These are phyloP conservation scores for Ptilorrhoa leucosticta DNA, from an alignment of 2,113 vertebrate genomes.

Conservation along the genomic window DNA sequence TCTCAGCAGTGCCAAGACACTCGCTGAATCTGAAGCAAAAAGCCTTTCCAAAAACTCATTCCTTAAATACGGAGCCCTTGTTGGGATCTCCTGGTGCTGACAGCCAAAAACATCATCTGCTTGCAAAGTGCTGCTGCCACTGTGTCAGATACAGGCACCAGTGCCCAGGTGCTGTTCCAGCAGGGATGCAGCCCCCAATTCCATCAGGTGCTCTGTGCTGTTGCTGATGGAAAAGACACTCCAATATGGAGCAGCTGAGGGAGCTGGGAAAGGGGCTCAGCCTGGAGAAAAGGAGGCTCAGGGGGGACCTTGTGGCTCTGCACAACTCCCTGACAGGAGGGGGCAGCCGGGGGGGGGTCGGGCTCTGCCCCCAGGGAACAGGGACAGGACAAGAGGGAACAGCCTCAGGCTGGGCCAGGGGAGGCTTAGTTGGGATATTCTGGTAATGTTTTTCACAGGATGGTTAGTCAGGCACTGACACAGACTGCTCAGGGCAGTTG, in stretches of 20 bases:
- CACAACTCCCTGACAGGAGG: background rate
- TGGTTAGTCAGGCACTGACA: too few species aligned
- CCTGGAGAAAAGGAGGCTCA: background rate
- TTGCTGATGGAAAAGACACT: background rate
- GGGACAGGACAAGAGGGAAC: background rate
- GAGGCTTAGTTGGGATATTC: background rate
- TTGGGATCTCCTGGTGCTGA: background rate
- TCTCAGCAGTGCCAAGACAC: background rate
- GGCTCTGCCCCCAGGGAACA: background rate
- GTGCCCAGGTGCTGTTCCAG: background rate
- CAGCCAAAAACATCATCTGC: background rate
- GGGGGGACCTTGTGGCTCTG: background rate
- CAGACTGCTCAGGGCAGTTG: background rate
- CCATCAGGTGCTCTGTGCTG: background rate
- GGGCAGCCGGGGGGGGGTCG: fast-evolving
- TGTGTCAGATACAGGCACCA: background rate
- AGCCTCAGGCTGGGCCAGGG: background rate
- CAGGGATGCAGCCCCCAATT: fast-evolving
- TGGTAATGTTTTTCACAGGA: background rate
- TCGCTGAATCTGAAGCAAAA: background rate
- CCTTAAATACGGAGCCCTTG: background rate
- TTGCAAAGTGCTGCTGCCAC: background rate
- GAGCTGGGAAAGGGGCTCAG: background rate
- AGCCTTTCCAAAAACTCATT: background rate
- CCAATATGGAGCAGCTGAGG: background rate